Evolutionary conservation across 2,797 vertebrate genomes (phyloP).

Genomic region (Ammospiza maritima): DNA sequence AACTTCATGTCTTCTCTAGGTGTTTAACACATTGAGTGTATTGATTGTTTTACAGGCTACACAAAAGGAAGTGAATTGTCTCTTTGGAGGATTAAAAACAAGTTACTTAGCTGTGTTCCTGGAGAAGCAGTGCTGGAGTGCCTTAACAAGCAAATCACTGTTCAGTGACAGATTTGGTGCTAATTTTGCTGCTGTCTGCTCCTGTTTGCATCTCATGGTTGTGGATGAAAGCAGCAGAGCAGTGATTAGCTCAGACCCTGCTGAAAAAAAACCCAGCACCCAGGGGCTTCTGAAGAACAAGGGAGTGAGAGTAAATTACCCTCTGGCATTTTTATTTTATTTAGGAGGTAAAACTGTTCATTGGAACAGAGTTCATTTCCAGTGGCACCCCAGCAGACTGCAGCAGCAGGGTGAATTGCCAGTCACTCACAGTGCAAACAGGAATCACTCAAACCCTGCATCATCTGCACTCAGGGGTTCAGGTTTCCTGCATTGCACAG

Average conservation of each 20-base stretch:
- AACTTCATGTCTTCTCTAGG: neutral
- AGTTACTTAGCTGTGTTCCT: slow-evolving; percentile 21
- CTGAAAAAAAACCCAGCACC: neutral
- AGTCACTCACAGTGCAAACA: slow-evolving; percentile 10
- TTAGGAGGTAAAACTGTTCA: slow-evolving; percentile 52
- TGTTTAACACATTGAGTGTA: neutral
- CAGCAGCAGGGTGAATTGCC: slow-evolving; percentile 37
- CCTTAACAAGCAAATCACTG: slow-evolving; percentile 27
- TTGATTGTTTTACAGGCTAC: neutral
- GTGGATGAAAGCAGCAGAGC: slow-evolving; percentile 51
- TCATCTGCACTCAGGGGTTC: neutral
- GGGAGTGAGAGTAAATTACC: slow-evolving; percentile 55
- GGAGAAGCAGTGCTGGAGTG: neutral
- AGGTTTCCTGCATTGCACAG: neutral
- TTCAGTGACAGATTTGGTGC: slow-evolving; percentile 41
- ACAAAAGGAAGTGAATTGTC: neutral
- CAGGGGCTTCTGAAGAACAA: slow-evolving; percentile 38
- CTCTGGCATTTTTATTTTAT: slow-evolving; percentile 63
- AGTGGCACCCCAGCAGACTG: slow-evolving; percentile 29
- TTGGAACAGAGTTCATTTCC: slow-evolving; percentile 50
- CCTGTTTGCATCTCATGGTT: slow-evolving; percentile 2
- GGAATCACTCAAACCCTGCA: slow-evolving; percentile 14
- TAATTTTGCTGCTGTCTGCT: slow-evolving; percentile 67
- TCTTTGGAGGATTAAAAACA: slow-evolving; percentile 6
- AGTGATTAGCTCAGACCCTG: slow-evolving; percentile 51